Conservation (phyloP, 2,888 invertebrate species). For the Epirrhoe tristata region DNA sequence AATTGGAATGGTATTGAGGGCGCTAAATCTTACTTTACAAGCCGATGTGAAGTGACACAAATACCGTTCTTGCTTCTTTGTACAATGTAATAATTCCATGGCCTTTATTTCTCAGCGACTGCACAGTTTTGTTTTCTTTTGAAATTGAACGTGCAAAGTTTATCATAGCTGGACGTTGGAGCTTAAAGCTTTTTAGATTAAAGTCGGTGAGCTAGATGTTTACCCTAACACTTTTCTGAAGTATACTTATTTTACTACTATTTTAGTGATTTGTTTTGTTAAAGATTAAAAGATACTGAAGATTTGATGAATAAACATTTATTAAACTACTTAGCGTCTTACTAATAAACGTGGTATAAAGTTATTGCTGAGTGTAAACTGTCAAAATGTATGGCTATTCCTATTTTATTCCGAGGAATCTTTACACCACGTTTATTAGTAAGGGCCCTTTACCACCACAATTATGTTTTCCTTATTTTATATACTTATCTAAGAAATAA, state of each 20-base stretch:
- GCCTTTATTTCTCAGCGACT: constrained; percentile 47
- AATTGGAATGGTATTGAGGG: not conserved
- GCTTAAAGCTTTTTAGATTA: constrained; percentile 33
- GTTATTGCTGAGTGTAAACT: too few relatives aligned
- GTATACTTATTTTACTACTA: not conserved
- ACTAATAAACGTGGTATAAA: too few relatives aligned
- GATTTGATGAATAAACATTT: too few relatives aligned
- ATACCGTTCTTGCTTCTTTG: constrained; percentile 42
- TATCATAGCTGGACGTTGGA: constrained; percentile 43
- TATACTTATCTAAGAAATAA: too few relatives aligned
- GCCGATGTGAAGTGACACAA: constrained; percentile 6
- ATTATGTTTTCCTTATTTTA: too few relatives aligned
- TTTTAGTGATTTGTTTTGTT: not conserved
- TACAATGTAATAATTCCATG: constrained; percentile 51
- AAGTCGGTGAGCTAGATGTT: constrained; percentile 16
- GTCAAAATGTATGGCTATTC: too few relatives aligned
- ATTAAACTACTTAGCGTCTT: too few relatives aligned
- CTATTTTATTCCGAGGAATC: too few relatives aligned
- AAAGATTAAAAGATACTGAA: too few relatives aligned
- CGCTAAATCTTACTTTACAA: constrained; percentile 10
- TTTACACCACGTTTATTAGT: too few relatives aligned
- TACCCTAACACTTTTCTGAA: constrained; percentile 10
- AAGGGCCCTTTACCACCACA: too few relatives aligned
- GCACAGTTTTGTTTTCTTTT: constrained; percentile 51
- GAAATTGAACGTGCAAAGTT: constrained; percentile 48